A percentile compares a stretch with the other conserved stretches of the same genome.
These are phyloP conservation scores for Julus scandinavius DNA, from an alignment of 2,888 invertebrate genomes.

Conservation along the genomic window DNA sequence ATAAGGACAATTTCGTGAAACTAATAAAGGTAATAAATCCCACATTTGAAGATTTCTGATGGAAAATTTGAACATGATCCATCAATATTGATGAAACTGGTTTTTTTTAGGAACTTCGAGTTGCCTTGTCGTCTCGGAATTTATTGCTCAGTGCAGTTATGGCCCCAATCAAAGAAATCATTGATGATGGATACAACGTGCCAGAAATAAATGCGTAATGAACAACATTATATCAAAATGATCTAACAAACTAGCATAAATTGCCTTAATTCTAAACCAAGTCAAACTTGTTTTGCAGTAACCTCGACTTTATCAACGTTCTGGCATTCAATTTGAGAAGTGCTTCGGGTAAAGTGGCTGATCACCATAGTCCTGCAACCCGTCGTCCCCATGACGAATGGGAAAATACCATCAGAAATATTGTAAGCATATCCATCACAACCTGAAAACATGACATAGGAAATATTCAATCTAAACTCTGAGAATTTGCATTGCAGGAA, in stretches of 20 bases:
- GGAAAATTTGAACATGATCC: neutral
- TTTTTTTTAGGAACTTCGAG: constrained; percentile 72
- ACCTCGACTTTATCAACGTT: constrained; percentile 88
- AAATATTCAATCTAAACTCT: neutral
- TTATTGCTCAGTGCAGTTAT: constrained; percentile 84
- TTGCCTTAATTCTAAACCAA: neutral
- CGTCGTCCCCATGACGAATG: constrained; percentile 83
- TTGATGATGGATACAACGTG: constrained; percentile 85
- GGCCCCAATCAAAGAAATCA: constrained; percentile 86
- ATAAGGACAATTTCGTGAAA: constrained; percentile 81
- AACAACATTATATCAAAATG: constrained; percentile 19
- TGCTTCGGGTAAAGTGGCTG: constrained; percentile 91
- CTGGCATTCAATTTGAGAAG: constrained; percentile 94
- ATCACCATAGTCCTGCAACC: constrained; percentile 87
- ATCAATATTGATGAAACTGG: neutral
- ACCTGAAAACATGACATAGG: neutral
- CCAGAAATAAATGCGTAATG: constrained; percentile 73
- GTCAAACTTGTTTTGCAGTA: constrained; percentile 39
- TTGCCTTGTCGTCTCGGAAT: constrained; percentile 72
- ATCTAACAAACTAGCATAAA: neutral
- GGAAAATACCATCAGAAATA: constrained; percentile 78
- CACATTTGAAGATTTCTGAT: neutral
- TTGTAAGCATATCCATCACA: constrained; percentile 69
- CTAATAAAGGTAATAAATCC: constrained; percentile 68
- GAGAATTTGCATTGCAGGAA: constrained; percentile 69